A percentile compares a stretch with the other conserved stretches of the same genome.
phyloP scores from a whole-genome alignment of 2,888 invertebrate genomes.

The Lissocephala sabroskyi region DNA sequence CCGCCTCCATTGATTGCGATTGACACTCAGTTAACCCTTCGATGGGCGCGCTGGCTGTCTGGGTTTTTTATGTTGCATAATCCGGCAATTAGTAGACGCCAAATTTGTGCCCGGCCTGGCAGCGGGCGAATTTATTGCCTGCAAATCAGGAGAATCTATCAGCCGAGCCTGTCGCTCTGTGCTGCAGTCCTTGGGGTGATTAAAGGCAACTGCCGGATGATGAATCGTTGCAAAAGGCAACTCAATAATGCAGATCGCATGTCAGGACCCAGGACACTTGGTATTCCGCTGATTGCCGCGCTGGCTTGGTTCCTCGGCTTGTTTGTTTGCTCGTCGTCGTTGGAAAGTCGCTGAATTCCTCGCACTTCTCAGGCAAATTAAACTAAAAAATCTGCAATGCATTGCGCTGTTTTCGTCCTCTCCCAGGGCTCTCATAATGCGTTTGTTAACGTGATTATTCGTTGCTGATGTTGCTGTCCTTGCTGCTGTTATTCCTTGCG shows the following conservation, averaged over 20 bases:
- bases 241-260: constrained; percentile 45
- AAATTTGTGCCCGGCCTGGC: constrained; percentile 48
- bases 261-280: no score
- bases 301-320: no score
- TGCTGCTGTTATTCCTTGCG: no score
- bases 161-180: constrained; percentile 41
- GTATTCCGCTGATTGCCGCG: no score
- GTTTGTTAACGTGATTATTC: no score
- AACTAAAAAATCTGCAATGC: no score
- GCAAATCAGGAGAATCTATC: constrained; percentile 48
- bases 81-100: constrained; percentile 62
- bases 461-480: no score
- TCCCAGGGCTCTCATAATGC: no score
- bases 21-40: background rate
- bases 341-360: no score
- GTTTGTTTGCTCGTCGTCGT: no score
- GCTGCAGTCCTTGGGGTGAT: constrained; percentile 54
- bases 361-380: no score
- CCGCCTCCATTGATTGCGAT: constrained; percentile 34
- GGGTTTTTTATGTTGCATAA: constrained; percentile 22
- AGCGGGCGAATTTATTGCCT: constrained; percentile 50
- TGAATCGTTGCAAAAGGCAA: constrained; percentile 33
- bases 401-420: no score
- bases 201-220: constrained; percentile 38
- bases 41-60: background rate